phyloP scores from a whole-genome alignment of 1,140 invertebrate species.

The Himalopsyche phryganea region DNA sequence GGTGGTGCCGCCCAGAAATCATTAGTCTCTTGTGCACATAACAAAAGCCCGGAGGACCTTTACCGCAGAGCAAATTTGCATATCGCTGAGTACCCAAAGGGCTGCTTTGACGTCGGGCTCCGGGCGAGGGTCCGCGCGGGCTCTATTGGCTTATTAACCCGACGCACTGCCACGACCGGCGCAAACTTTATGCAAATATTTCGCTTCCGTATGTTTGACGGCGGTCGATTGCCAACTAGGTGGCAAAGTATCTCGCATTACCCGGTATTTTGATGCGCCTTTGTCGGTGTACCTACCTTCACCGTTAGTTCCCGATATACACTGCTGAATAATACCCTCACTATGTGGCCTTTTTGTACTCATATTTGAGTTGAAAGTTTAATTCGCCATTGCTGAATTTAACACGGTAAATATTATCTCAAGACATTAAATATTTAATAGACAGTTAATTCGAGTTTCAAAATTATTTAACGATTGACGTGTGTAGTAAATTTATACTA shows the following conservation, averaged over 20 bases:
- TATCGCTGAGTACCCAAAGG: constrained; percentile 6
- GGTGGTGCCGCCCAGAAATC: not conserved
- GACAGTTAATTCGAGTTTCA: no score
- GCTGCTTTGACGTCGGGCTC: constrained; percentile 7
- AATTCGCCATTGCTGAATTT: not conserved
- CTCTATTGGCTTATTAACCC: constrained; percentile 4
- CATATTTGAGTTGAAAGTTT: not conserved
- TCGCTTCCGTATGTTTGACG: constrained; percentile 5
- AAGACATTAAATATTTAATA: no score
- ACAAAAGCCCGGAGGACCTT: not conserved
- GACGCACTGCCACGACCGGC: constrained; percentile 9
- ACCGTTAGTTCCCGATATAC: no score
- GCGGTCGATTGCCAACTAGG: not conserved
- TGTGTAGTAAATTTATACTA: no score
- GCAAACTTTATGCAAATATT: constrained; percentile 16
- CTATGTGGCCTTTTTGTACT: not conserved
- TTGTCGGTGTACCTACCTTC: no score
- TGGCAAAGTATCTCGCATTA: not conserved
- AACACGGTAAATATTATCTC: not conserved
- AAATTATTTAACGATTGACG: no score
- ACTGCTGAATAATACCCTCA: not conserved
- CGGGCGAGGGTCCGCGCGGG: not conserved
- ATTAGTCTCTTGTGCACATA: no score
- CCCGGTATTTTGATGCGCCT: not conserved
- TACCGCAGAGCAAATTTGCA: constrained; percentile 12